These are phyloP conservation scores for Rhogogaster chlorosoma DNA, from an alignment of 2,888 invertebrate species.

Conservation along the genomic window DNA sequence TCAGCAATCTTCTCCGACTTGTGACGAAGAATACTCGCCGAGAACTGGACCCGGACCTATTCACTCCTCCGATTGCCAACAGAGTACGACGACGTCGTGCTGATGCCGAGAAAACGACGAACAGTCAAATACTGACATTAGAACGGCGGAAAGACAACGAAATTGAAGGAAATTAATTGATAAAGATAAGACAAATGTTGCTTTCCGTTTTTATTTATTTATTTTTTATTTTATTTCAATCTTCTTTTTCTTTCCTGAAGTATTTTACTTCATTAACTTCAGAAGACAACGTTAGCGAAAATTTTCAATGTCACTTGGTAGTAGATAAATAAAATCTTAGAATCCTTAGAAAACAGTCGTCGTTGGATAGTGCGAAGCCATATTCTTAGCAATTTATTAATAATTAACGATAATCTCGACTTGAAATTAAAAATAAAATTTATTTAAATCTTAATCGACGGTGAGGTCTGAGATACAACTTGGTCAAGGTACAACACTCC, in stretches of 20 bases:
- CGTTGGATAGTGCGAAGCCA: not conserved
- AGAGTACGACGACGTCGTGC: slow-evolving; percentile 73
- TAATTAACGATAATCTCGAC: too few species aligned
- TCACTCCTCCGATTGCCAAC: slow-evolving; percentile 80
- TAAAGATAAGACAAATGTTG: not conserved
- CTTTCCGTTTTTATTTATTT: not conserved
- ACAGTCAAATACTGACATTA: slow-evolving; percentile 68
- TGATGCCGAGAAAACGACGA: slow-evolving; percentile 60
- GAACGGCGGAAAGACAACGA: slow-evolving; percentile 54
- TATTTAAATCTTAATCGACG: not conserved
- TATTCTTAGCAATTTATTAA: not conserved
- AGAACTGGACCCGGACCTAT: slow-evolving; percentile 80
- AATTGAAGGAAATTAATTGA: not conserved
- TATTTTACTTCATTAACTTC: not conserved
- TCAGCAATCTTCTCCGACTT: slow-evolving; percentile 77
- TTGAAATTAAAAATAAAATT: not conserved
- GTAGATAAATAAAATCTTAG: not conserved
- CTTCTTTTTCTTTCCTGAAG: not conserved
- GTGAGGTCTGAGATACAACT: not conserved
- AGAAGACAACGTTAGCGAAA: not conserved
- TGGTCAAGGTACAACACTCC: not conserved
- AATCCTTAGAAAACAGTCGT: not conserved
- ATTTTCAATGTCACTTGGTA: not conserved
- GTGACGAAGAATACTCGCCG: slow-evolving; percentile 70
- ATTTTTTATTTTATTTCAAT: not conserved